Percentiles rank a stretch among this genome's conserved stretches.
phyloP scores from a whole-genome alignment of 2,113 vertebrate genomes.

The Sakesphorus luctuosus region DNA sequence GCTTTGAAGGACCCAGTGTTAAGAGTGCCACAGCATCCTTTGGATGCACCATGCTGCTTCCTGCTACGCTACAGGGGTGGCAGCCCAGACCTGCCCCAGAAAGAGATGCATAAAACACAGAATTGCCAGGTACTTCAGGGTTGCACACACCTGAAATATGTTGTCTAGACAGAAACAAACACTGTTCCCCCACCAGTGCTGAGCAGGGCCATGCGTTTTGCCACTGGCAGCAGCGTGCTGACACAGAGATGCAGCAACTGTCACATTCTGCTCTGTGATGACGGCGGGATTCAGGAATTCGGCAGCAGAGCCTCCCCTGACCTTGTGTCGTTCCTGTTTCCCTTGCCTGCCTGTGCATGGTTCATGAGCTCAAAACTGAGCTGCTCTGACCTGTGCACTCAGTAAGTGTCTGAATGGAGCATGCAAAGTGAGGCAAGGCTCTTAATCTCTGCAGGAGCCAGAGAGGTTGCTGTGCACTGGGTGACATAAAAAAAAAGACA shows the following conservation, averaged over 20 bases:
- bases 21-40: neutral
- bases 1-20: neutral
- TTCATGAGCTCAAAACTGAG: neutral
- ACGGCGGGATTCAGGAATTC: neutral
- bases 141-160: neutral
- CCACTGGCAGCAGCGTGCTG: neutral
- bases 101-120: neutral
- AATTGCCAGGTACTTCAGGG: neutral
- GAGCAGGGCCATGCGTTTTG: neutral
- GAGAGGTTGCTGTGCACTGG: neutral
- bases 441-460: neutral
- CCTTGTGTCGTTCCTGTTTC: neutral
- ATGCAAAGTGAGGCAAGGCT: neutral
- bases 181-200: neutral
- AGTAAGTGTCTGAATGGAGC: rapidly evolving
- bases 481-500: neutral
- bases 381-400: neutral
- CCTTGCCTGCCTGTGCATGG: neutral
- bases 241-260: neutral
- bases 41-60: neutral
- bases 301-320: neutral
- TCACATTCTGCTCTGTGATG: neutral
- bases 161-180: neutral
- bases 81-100: neutral
- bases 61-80: rapidly evolving